These are phyloP conservation scores for Cossypha dichroa DNA, from an alignment of 2,797 vertebrate species.

Conservation along the genomic window DNA sequence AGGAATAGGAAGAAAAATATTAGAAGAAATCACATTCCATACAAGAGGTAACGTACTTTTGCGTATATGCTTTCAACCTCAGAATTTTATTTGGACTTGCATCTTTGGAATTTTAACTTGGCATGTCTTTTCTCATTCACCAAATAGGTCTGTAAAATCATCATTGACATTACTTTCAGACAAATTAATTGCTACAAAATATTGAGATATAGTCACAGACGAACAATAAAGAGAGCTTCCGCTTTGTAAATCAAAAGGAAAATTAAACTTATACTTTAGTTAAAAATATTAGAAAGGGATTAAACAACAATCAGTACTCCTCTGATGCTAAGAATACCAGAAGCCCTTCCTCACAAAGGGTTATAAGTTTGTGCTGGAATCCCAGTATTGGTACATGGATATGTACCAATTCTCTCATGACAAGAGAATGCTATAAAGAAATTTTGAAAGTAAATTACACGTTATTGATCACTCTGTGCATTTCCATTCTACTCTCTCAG, in stretches of 20 bases:
- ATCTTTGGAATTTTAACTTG: not conserved
- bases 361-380: not conserved
- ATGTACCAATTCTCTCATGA: too few species aligned
- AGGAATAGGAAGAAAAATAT: not conserved
- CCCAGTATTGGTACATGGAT: not conserved
- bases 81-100: not conserved
- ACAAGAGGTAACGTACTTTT: not conserved
- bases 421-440: not conserved
- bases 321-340: not conserved
- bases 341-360: not conserved
- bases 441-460: not conserved
- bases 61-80: not conserved
- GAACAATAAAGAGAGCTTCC: not conserved
- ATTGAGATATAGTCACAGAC: not conserved
- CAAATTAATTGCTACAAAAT: not conserved
- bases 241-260: not conserved
- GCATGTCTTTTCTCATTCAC: not conserved
- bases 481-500: not conserved
- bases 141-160: not conserved
- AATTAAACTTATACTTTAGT: not conserved
- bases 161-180: not conserved
- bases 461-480: rapidly evolving
- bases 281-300: not conserved
- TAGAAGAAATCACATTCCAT: not conserved
- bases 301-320: not conserved